These are phyloP conservation scores for Atherinosoma microstoma DNA, from an alignment of 2,797 vertebrate genomes.

Conservation along the genomic window DNA sequence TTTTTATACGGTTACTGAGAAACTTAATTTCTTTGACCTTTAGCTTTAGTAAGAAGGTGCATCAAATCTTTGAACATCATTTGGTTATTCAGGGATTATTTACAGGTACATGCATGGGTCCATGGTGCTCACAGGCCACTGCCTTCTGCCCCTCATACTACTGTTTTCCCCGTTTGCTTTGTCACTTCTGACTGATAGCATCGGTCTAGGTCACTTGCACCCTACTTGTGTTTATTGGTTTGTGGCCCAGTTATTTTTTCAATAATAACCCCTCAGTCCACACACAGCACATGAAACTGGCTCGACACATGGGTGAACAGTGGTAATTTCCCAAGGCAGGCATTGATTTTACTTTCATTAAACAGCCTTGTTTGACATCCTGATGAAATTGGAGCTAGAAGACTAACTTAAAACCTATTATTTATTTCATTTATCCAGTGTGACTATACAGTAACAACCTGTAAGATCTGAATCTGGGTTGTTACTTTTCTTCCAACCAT, in stretches of 20 bases:
- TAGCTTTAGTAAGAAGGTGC: conserved; percentile 7
- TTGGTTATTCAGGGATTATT: conserved; percentile 8
- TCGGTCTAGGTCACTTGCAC: conserved; percentile 61
- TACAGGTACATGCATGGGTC: conserved; percentile 17
- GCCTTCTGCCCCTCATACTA: conserved; percentile 9
- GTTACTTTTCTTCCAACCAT: background rate
- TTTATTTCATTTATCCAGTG: conserved; percentile 19
- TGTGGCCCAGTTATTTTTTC: conserved; percentile 56
- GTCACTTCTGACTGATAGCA: conserved; percentile 39
- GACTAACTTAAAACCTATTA: conserved; percentile 31
- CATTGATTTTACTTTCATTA: conserved; percentile 74
- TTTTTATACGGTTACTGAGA: conserved; percentile 7
- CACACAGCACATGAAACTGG: conserved; percentile 22
- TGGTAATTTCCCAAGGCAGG: conserved; percentile 70
- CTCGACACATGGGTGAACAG: conserved; percentile 68
- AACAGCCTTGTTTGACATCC: conserved; percentile 59
- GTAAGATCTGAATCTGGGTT: background rate
- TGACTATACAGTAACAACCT: conserved; percentile 4
- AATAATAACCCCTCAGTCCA: conserved; percentile 41
- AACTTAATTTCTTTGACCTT: background rate
- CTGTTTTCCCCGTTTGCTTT: conserved; percentile 17
- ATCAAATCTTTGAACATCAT: background rate
- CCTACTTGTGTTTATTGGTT: conserved; percentile 59
- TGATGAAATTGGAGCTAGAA: conserved; percentile 46
- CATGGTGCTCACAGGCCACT: conserved; percentile 11